Base-by-base conservation (phyloP, 2,888 invertebrate species). In the Myathropa florea region DNA sequence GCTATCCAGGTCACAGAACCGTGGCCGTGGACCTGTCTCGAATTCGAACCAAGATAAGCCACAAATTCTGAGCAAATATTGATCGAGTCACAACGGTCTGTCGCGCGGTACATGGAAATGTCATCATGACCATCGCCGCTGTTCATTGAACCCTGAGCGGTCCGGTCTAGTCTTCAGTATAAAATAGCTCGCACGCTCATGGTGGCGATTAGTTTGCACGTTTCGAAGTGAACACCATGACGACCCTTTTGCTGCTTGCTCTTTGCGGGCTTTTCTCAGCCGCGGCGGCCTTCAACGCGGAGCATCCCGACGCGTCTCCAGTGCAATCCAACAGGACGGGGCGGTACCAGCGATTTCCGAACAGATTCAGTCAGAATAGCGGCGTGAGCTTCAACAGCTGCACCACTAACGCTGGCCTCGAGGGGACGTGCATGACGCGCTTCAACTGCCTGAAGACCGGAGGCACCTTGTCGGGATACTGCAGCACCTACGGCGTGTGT, bases 401-500 rank as follows among this genome's bases (percentile, higher is more conserved):
- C 79, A 71, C 82, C n/a, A 91, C 92, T 3, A 90, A 89, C 46
- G 88, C 90, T 2, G 92, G 91, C 59, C 81, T 89, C 10, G 89
- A 89, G 3, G 92, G 92, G 70, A 91, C 91, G 9, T 92, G 92
- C 67, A 91, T 92, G 88, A 90, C 91, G 3, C 91, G 92, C 14
- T 90, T 91, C 76, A 91, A 90, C 71, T 92, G 92, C 78, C 89
- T 90, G 89, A 90, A 89, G 0, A 91, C 90, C 24, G 89, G 90
- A n/a, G 92, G 92, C 76, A 88, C 89, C 0, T 89, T 90, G 10
- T 92, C 92, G 33, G 92, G 92, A 39, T 91, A 89, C 63, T 92
- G 92, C 67, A 90, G 90, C 86, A 90, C 91, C 14, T 92, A 91
- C 85, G 92, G 91, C 6, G 91, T 92, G 7, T 92, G 92, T 82